These are phyloP conservation scores for Aleiodes sp. DNA, from an alignment of 1,140 invertebrate genomes.

Conservation along the genomic window DNA sequence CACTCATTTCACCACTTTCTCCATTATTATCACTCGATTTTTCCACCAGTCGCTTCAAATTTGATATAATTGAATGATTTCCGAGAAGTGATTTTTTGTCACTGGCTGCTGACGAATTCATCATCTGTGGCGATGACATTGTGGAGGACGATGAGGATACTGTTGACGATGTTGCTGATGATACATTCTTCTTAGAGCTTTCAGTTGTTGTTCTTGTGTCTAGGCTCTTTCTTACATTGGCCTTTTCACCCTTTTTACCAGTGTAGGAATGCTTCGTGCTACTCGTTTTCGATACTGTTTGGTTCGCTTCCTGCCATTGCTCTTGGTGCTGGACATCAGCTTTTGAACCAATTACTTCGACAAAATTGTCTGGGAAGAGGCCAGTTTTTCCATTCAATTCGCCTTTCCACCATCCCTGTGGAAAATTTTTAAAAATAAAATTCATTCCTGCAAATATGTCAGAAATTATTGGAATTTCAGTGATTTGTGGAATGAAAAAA, in stretches of 20 bases:
- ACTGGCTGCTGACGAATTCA: constrained; percentile 34
- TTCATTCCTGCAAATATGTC: neutral
- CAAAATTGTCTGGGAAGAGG: constrained; percentile 98
- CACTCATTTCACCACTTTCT: constrained; percentile 48
- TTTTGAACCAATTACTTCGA: constrained; percentile 70
- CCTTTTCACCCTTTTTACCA: constrained; percentile 54
- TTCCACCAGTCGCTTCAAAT: constrained; percentile 53
- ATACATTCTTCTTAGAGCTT: neutral
- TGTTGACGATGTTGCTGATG: constrained; percentile 21
- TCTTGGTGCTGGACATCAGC: constrained; percentile 46
- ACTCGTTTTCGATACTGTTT: constrained; percentile 40
- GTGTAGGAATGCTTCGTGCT: constrained; percentile 28
- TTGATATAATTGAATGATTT: constrained; percentile 51
- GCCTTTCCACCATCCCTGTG: constrained; percentile 92
- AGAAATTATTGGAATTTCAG: too few relatives aligned
- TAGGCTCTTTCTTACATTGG: constrained; percentile 53
- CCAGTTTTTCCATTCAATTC: constrained; percentile 89
- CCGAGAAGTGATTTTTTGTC: constrained; percentile 50
- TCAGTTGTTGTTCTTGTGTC: constrained; percentile 37
- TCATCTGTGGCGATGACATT: constrained; percentile 32
- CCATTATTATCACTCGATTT: constrained; percentile 48
- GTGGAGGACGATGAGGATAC: constrained; percentile 39
- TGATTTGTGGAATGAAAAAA: too few relatives aligned
- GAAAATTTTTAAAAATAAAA: constrained; percentile 16
- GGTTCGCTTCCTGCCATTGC: constrained; percentile 44